These are phyloP conservation scores for Pangasius djambal DNA, from an alignment of 2,797 vertebrate species.

Conservation along the genomic window DNA sequence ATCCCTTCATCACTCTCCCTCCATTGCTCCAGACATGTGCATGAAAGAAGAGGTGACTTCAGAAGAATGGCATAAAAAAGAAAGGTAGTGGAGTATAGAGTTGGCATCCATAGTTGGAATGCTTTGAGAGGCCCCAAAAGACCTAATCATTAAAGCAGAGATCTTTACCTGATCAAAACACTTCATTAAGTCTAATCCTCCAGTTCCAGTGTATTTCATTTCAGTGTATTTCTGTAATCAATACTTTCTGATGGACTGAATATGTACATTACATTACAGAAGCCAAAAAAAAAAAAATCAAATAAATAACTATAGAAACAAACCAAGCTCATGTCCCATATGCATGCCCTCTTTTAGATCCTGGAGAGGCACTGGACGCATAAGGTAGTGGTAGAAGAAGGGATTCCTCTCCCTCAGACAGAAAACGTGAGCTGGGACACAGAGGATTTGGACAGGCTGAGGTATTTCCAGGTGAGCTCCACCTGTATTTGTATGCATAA, in stretches of 20 bases:
- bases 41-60: conserved; percentile 37
- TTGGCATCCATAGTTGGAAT: conserved; percentile 18
- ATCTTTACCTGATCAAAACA: conserved; percentile 50
- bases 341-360: conserved; percentile 52
- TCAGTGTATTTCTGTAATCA: conserved; percentile 54
- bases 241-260: conserved; percentile 61
- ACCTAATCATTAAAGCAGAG: conserved; percentile 23
- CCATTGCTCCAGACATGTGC: conserved; percentile 30
- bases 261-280: conserved; percentile 65
- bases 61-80: conserved; percentile 65
- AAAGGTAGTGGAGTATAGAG: conserved; percentile 30
- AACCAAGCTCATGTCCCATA: conserved; percentile 52
- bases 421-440: conserved; percentile 37
- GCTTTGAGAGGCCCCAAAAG: conserved; percentile 30
- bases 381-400: conserved; percentile 40
- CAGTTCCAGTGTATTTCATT: conserved; percentile 45
- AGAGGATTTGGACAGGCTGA: conserved; percentile 59
- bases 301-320: conserved; percentile 55
- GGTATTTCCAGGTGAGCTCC: conserved; percentile 70
- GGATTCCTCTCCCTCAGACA: conserved; percentile 57
- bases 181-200: conserved; percentile 41
- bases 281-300: conserved; percentile 42
- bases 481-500: conserved; percentile 79
- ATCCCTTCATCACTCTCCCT: conserved; percentile 32
- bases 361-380: conserved; percentile 61